Evolutionary conservation across 1,140 invertebrate genomes (phyloP).

Genomic region (Drosophila sturtevanti): DNA sequence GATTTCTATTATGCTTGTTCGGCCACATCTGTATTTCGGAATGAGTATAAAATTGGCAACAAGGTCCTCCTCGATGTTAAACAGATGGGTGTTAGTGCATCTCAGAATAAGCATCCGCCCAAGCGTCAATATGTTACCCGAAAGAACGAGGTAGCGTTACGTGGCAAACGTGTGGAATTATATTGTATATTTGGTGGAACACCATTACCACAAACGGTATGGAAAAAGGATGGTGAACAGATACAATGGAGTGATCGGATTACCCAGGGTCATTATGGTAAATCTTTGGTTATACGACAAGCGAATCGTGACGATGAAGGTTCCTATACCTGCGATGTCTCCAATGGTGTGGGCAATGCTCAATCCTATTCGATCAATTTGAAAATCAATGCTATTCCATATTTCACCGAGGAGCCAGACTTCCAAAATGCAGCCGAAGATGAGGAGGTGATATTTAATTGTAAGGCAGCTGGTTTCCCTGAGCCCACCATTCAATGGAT

Average conservation of each 20-base stretch:
- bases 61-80: conserved; percentile 90
- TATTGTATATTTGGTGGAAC: conserved; percentile 96
- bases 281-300: conserved; percentile 93
- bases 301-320: conserved; percentile 94
- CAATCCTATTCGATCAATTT: conserved; percentile 93
- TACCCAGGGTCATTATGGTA: conserved; percentile 94
- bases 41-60: conserved; percentile 96
- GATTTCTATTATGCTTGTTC: conserved; percentile 95
- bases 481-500: conserved; percentile 97
- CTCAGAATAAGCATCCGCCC: conserved; percentile 90
- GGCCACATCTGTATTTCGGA: conserved; percentile 92
- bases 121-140: conserved; percentile 92
- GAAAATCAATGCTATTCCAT: conserved; percentile 92
- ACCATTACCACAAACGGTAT: conserved; percentile 91
- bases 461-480: conserved; percentile 94
- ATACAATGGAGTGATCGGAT: conserved; percentile 89
- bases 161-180: conserved; percentile 91
- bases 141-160: conserved; percentile 92
- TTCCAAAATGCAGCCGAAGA: conserved; percentile 95
- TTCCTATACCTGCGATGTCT: conserved; percentile 94
- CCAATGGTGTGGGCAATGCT: conserved; percentile 93
- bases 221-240: conserved; percentile 90
- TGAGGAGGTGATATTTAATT: conserved; percentile 93
- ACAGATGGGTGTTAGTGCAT: conserved; percentile 88
- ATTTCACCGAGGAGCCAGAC: conserved; percentile 96